A percentile compares a stretch with the other conserved stretches of the same genome.
Evolutionary conservation across 2,113 vertebrate genomes (phyloP).

Genomic region (Rhineura floridana): DNA sequence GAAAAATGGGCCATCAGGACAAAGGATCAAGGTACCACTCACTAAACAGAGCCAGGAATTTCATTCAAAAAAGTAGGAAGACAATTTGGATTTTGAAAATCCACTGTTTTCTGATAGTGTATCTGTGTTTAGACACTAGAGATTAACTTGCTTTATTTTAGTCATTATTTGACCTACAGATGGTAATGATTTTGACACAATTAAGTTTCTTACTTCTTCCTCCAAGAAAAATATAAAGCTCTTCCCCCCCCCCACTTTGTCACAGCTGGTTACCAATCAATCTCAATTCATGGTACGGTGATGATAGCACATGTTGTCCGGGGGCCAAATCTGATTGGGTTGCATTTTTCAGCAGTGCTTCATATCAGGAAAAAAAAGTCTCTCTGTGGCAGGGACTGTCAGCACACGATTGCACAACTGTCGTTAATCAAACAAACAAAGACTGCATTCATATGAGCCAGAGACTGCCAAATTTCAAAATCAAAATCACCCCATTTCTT

Average conservation of each 20-base stretch:
- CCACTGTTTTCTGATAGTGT: conserved; percentile 22
- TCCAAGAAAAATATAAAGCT: conserved; percentile 62
- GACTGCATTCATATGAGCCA: conserved; percentile 71
- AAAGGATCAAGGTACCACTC: neutral
- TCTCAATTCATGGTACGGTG: conserved; percentile 81
- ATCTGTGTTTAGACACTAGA: conserved; percentile 62
- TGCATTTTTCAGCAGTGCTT: conserved; percentile 80
- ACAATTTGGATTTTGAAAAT: conserved; percentile 31
- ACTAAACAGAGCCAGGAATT: neutral
- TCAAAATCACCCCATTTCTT: conserved; percentile 70
- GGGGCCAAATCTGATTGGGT: conserved; percentile 80
- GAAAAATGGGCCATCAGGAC: neutral
- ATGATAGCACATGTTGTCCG: conserved; percentile 80
- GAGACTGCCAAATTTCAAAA: conserved; percentile 71
- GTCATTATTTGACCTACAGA: conserved; percentile 74
- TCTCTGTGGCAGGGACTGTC: conserved; percentile 71
- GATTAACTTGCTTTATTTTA: conserved; percentile 67
- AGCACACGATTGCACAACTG: conserved; percentile 75
- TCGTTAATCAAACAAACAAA: conserved; percentile 82
- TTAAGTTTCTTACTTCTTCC: conserved; percentile 62
- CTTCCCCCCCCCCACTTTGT: conserved; percentile 73
- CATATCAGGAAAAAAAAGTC: conserved; percentile 68
- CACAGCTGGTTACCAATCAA: conserved; percentile 83
- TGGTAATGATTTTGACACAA: conserved; percentile 74
- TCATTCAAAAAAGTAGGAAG: neutral